Evolutionary conservation across 2,113 vertebrate genomes (phyloP), one percentile per base, ranked within the genome.

Genomic region (Accipiter cooperii): DNA sequence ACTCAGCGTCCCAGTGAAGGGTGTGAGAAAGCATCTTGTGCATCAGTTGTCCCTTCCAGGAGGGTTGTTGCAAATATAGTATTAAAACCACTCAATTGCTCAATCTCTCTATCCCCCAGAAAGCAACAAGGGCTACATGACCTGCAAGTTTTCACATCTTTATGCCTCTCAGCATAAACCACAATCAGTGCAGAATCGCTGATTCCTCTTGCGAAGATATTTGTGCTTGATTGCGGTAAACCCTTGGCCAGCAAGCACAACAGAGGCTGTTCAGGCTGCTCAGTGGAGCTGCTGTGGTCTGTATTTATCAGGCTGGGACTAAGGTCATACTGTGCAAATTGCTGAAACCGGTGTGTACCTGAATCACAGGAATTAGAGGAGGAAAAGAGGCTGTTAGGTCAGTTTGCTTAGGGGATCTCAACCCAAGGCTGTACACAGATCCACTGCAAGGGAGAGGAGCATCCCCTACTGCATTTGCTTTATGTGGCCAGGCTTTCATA

Each of bases 251-350:
- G 84, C 60, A 95, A 95, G 61, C 77, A 66, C 28, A 96, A 28
- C 57, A 83, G 90, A 71, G 33, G 31, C 36, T 94, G 79, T 81
- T 94, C 49, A 69, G 93, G 81, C 65, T 71, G 84, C 68, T 94
- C 49, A 61, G 80, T 4, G 6, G 66, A 94, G 31, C 84, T 96
- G 68, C 93, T 96, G 83, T 77, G 83, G 75, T 84, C 63, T 28
- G 13, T 21, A 10, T 69, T 76, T 92, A 64, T 89, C 69, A 91
- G 80, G 87, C 36, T 97, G 94, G 75, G 80, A 95, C 68, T 73
- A 88, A 96, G 55, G 75, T 91, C 74, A 42, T 63, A 71, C 85
- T 93, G 73, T 74, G 80, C 58, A 95, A 96, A 97, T 86, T 94
- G 81, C 84, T 97, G 92, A 97, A 96, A 71, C 68, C 71, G 38